Evolutionary conservation across 2,797 vertebrate species (phyloP), one percentile per base, ranked within the genome.

Genomic region (Gephyroberyx darwinii): DNA sequence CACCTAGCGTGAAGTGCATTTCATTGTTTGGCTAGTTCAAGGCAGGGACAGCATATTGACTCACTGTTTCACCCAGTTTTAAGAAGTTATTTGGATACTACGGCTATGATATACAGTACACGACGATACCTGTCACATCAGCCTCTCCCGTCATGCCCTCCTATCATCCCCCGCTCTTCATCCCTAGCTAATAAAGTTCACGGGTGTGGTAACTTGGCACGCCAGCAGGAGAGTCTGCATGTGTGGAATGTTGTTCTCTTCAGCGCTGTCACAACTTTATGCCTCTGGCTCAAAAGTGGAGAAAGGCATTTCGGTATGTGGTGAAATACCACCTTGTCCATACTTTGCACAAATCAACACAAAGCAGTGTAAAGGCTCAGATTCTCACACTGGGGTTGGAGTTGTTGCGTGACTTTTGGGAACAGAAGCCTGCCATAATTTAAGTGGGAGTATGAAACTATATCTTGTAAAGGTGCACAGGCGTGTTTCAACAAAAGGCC

Each of bases 161-260:
- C 65, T 1, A 5, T 69, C 20, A 41, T n/a, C 7, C 58, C 14
- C 30, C 31, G 62, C 74, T 76, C 39, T 67, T 3, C 41, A 26
- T 81, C 17, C 26, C 39, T 67, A 16, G 43, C 16, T 26, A 35
- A 10, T 30, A 30, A 74, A 2, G 26, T 26, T 26, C 26, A 26
- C 4, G 26, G 86, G 80, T 59, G 79, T 84, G 84, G 72, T n/a
- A n/a, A n/a, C n/a, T 75, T 10, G 10, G 39, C 45, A 58, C 56
- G 54, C 71, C 17, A 53, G 4, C 26, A 48, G 65, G 8, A 62
- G 75, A 19, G 80, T 74, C 20, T 81, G 50, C 4, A 8, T 52
- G 47, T 71, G 75, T 83, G 80, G 88, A 89, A 88, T 90, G 86
- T 59, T 64, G 57, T 35, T 52, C 35, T 65, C 62, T 69, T 39